These are phyloP conservation scores for Pseudois nayaur DNA, from an alignment of 2,113 vertebrate genomes.

Conservation along the genomic window DNA sequence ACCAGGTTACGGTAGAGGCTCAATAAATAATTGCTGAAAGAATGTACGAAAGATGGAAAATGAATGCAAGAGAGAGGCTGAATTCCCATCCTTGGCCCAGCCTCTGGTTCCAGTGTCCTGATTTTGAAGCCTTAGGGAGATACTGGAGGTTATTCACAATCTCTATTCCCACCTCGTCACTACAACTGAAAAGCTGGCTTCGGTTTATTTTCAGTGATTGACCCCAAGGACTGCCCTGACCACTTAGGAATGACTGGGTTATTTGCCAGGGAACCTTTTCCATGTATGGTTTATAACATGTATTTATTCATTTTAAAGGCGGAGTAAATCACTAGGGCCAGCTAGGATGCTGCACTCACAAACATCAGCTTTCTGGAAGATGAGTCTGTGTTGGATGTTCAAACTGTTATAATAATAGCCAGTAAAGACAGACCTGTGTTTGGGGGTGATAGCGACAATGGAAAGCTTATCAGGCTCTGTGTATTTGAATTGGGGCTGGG, in stretches of 20 bases:
- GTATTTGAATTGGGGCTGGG: neutral
- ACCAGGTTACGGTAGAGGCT: neutral
- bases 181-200: neutral
- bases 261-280: neutral
- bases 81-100: neutral
- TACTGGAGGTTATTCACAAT: neutral
- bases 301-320: neutral
- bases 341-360: neutral
- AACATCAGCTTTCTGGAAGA: neutral
- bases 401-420: neutral
- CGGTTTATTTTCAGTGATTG: neutral
- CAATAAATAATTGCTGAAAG: neutral
- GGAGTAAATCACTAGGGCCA: neutral
- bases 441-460: neutral
- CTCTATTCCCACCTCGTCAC: neutral
- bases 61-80: neutral
- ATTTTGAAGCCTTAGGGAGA: neutral
- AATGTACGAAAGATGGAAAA: neutral
- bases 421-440: neutral
- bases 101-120: neutral
- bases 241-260: neutral
- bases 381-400: neutral
- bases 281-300: neutral
- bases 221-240: neutral
- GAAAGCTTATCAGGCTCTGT: neutral